Conservation (phyloP, 2,888 invertebrate species). For the Coelopa pilipes region DNA sequence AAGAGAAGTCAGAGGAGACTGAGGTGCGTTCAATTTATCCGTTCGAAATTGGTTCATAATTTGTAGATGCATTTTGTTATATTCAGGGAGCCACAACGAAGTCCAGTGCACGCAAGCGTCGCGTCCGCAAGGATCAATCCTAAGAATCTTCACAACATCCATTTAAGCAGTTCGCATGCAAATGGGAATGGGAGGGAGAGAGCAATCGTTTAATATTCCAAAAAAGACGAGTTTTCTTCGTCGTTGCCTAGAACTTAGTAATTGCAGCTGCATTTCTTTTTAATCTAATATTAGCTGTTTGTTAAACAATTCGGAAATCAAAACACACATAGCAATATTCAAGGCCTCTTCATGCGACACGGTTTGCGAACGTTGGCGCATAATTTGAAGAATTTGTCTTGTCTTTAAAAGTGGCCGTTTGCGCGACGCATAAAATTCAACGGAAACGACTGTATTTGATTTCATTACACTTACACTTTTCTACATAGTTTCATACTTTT, state of each 20-base stretch:
- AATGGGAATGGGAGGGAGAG: conserved; percentile 23
- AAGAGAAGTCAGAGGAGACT: conserved; percentile 48
- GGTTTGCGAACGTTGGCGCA: too few species aligned
- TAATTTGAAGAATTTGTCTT: too few species aligned
- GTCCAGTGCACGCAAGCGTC: conserved; percentile 57
- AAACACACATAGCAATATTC: too few species aligned
- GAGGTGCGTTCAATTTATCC: conserved; percentile 39
- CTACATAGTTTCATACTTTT: too few species aligned
- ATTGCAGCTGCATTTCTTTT: conserved; percentile 18
- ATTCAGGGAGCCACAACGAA: conserved; percentile 54
- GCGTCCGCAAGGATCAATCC: conserved; percentile 61
- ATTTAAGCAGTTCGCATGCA: conserved; percentile 40
- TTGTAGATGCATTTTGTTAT: background rate
- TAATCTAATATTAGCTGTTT: too few species aligned
- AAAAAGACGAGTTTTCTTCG: conserved; percentile 31
- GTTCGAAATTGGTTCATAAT: too few species aligned
- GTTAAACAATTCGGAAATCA: too few species aligned
- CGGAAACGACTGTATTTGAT: too few species aligned
- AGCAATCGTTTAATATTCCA: conserved; percentile 35
- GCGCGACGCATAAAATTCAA: too few species aligned
- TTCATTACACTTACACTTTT: too few species aligned
- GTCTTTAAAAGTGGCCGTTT: too few species aligned
- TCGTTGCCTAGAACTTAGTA: conserved; percentile 14
- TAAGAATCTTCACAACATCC: conserved; percentile 34
- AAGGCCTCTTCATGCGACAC: too few species aligned